A percentile compares a stretch with the other conserved stretches of the same genome.
Evolutionary conservation across 2,113 vertebrate genomes (phyloP).

Genomic region (Corythaixoides concolor): DNA sequence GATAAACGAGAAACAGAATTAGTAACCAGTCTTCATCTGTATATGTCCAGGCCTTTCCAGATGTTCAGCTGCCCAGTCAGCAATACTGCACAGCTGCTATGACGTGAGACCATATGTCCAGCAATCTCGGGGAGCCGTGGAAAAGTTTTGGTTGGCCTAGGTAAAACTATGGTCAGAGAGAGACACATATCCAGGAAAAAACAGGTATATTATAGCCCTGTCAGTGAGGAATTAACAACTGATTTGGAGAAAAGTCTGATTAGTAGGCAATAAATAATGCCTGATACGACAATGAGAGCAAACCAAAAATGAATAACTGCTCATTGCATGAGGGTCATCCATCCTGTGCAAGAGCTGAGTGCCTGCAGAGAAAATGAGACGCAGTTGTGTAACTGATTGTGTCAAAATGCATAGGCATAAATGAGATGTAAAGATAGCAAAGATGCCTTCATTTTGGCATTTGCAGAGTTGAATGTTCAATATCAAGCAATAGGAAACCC

Average conservation of each 20-base stretch:
- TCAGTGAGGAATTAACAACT: background rate
- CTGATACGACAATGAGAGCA: background rate
- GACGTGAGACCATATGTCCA: background rate
- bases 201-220: background rate
- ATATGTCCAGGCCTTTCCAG: background rate
- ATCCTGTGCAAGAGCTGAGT: background rate
- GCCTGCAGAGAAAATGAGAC: background rate
- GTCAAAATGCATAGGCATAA: background rate
- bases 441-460: background rate
- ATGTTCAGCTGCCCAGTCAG: constrained; percentile 41
- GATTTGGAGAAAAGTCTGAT: background rate
- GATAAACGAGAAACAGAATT: constrained; percentile 5
- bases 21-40: background rate
- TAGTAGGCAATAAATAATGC: background rate
- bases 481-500: background rate
- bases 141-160: background rate
- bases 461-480: background rate
- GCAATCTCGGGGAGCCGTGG: background rate
- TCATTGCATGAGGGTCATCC: background rate
- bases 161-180: background rate
- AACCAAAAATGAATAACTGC: background rate
- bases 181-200: background rate
- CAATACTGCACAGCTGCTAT: background rate
- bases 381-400: background rate
- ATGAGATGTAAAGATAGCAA: background rate